A percentile compares a stretch with the other conserved stretches of the same genome.
Evolutionary conservation across 2,113 vertebrate species (phyloP).

Genomic region (Polypterus bichir): DNA sequence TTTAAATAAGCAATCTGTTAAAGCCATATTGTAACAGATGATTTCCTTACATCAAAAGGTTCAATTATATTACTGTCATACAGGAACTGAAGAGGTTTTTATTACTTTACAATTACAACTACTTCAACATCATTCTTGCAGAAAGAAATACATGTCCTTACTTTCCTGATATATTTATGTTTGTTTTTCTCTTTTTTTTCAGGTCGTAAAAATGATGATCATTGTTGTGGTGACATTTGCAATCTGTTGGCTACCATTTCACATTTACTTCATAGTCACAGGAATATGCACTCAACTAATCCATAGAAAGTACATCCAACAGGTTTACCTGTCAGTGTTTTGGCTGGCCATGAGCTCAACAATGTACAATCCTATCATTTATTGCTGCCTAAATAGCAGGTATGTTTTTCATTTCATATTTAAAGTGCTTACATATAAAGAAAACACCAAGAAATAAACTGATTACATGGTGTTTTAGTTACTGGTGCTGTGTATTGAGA

Average conservation of each 20-base stretch:
- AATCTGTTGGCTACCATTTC: constrained; percentile 91
- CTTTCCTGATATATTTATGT: background rate
- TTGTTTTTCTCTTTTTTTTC: constrained; percentile 20
- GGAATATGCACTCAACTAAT: constrained; percentile 65
- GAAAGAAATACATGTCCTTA: background rate
- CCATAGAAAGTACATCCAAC: constrained; percentile 86
- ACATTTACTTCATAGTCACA: constrained; percentile 81
- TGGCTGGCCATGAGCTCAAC: constrained; percentile 97
- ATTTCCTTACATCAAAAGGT: too few relatives aligned
- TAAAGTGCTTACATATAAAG: too few relatives aligned
- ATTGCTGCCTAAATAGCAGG: constrained; percentile 96
- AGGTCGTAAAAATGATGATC: constrained; percentile 99
- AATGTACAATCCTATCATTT: constrained; percentile 98
- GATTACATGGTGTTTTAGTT: too few relatives aligned
- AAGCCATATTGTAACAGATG: too few relatives aligned
- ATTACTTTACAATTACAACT: too few relatives aligned
- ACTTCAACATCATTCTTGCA: background rate
- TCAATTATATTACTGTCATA: too few relatives aligned
- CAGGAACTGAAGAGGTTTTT: too few relatives aligned
- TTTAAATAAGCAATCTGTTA: too few relatives aligned
- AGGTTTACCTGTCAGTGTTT: constrained; percentile 83
- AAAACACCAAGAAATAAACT: too few relatives aligned
- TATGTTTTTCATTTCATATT: constrained; percentile 29
- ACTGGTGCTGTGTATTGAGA: too few relatives aligned
- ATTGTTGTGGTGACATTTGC: constrained; percentile 91